Evolutionary conservation across 1,140 invertebrate genomes (phyloP).

Genomic region (Caenorhabditis inopinata): DNA sequence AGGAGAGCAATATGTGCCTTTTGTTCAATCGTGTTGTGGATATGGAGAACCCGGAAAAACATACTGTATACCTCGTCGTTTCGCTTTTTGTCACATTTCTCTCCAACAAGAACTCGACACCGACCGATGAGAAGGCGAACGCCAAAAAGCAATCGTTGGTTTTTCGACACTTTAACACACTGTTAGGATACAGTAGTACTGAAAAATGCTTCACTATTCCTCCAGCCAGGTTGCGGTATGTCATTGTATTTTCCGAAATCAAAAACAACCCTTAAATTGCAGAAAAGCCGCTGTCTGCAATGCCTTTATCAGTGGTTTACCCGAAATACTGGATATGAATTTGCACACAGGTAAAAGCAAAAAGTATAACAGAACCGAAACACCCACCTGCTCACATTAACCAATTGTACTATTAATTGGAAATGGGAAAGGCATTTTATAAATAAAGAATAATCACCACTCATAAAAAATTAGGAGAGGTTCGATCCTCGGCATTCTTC

Average conservation of each 20-base stretch:
- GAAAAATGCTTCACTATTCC: conserved; percentile 86
- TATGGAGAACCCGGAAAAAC: conserved; percentile 87
- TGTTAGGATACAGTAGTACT: conserved; percentile 87
- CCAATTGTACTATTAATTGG: too few relatives aligned
- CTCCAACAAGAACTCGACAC: conserved; percentile 70
- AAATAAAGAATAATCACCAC: too few relatives aligned
- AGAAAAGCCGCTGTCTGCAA: conserved; percentile 89
- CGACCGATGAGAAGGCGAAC: conserved; percentile 50
- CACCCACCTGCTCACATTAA: too few relatives aligned
- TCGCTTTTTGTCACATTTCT: conserved; percentile 88
- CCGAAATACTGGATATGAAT: conserved; percentile 69
- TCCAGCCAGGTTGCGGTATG: conserved; percentile 81
- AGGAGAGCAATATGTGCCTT: conserved; percentile 71
- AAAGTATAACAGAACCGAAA: too few relatives aligned
- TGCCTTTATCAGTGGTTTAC: conserved; percentile 86
- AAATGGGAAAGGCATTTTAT: too few relatives aligned
- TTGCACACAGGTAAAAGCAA: conserved; percentile 75
- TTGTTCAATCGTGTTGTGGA: conserved; percentile 77
- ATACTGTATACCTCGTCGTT: conserved; percentile 91
- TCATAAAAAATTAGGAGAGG: too few relatives aligned
- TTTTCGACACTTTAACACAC: conserved; percentile 84
- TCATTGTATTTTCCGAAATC: not conserved
- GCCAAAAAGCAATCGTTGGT: conserved; percentile 72
- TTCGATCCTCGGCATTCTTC: too few relatives aligned
- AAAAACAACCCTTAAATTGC: conserved; percentile 56